phyloP scores from a whole-genome alignment of 2,797 vertebrate species.

The Phataginus tricuspis region DNA sequence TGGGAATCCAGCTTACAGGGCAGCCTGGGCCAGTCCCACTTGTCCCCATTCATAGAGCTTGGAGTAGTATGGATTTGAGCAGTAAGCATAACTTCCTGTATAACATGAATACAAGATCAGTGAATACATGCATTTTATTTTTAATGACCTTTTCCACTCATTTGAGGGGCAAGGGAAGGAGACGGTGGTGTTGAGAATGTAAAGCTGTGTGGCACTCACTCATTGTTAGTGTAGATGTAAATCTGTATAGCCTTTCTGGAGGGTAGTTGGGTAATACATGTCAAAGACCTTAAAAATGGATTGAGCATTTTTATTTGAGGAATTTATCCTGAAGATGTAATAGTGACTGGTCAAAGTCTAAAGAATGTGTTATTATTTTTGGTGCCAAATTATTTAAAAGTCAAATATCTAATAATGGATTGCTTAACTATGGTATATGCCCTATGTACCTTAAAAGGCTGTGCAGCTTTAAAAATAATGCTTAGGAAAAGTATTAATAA shows the following conservation, averaged over 20 bases:
- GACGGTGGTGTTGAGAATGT: not conserved
- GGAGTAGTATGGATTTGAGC: not conserved
- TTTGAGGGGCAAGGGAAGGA: not conserved
- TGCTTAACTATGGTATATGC: not conserved
- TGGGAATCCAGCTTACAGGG: not conserved
- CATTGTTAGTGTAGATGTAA: not conserved
- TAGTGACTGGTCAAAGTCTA: not conserved
- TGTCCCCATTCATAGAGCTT: not conserved
- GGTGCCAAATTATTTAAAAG: not conserved
- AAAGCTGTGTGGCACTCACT: too few species aligned
- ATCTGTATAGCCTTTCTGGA: not conserved
- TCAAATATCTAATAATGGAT: not conserved
- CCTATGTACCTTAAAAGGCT: not conserved
- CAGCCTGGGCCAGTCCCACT: not conserved
- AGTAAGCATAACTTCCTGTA: not conserved
- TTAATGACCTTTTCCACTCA: not conserved
- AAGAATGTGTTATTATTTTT: not conserved
- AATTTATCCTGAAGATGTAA: not conserved
- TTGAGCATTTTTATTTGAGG: not conserved
- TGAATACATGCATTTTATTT: not conserved
- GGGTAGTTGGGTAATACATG: not conserved
- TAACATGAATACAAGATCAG: not conserved
- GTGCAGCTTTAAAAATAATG: slow-evolving; percentile 3
- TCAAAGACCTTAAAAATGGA: not conserved
- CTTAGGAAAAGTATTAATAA: not conserved